Conservation (phyloP, 37 sponge, comb jelly and placozoan species). For the Theonella swinhoei region DNA sequence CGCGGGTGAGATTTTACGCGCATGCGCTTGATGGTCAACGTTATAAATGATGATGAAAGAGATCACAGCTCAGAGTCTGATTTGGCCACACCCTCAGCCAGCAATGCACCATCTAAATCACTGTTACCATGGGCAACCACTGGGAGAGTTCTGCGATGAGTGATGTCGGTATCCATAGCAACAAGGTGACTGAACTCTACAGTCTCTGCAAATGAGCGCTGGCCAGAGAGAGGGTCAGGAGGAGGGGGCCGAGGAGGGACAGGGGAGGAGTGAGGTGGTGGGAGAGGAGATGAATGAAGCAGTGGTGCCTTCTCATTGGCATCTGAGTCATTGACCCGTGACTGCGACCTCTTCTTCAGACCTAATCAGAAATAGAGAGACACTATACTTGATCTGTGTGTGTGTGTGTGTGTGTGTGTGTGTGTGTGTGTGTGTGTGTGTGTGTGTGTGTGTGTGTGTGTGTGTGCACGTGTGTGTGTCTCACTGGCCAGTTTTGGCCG, state of each 20-base stretch:
- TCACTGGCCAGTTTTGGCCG: constrained; percentile 13
- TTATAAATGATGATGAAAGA: too few relatives aligned
- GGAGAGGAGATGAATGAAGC: background rate
- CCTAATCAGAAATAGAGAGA: background rate
- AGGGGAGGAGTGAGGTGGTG: background rate
- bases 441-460: too few relatives aligned
- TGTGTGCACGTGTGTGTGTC: too few relatives aligned
- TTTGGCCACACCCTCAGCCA: too few relatives aligned
- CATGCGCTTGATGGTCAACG: too few relatives aligned
- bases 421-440: constrained; percentile 30
- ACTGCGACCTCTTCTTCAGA: background rate
- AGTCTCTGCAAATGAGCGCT: background rate
- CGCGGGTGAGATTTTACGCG: too few relatives aligned
- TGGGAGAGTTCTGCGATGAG: background rate
- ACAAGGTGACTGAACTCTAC: background rate
- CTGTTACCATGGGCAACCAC: too few relatives aligned
- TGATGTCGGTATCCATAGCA: background rate
- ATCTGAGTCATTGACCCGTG: too few relatives aligned
- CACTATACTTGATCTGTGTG: too few relatives aligned
- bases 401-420: constrained; percentile 39
- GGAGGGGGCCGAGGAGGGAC: background rate
- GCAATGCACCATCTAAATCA: too few relatives aligned
- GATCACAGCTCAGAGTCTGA: too few relatives aligned
- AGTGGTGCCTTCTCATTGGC: background rate
- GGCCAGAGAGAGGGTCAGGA: background rate